Evolutionary conservation across 2,797 vertebrate genomes (phyloP).

Genomic region (Monodelphis domestica): DNA sequence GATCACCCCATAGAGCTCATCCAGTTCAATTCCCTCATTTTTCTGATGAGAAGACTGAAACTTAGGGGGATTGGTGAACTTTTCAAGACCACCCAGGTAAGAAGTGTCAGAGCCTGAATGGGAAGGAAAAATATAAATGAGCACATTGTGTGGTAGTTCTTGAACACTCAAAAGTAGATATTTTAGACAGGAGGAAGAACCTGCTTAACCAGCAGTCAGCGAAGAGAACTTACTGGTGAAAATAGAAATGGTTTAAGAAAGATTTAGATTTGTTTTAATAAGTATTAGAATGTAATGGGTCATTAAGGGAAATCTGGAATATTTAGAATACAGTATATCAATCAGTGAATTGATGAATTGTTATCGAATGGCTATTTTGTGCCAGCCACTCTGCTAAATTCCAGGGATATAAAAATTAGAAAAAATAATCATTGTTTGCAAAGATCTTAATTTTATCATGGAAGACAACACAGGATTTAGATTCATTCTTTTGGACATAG

Average conservation of each 20-base stretch:
- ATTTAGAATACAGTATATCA: background rate
- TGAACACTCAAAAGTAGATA: background rate
- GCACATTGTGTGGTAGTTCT: background rate
- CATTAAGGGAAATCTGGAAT: background rate
- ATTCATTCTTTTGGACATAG: too few relatives aligned
- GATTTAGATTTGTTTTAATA: background rate
- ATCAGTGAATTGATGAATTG: background rate
- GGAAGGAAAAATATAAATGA: background rate
- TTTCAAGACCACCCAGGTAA: background rate
- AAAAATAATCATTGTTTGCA: background rate
- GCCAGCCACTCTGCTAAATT: background rate
- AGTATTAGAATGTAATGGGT: background rate
- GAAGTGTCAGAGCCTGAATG: background rate
- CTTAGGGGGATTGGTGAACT: background rate
- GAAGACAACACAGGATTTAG: too few relatives aligned
- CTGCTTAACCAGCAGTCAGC: background rate
- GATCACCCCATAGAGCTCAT: background rate
- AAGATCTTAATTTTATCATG: background rate
- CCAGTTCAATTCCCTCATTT: background rate
- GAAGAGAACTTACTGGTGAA: background rate
- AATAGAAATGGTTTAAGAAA: background rate
- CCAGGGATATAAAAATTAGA: slow-evolving; percentile 14
- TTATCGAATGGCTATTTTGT: background rate
- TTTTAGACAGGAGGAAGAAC: background rate
- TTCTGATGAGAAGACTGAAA: background rate